phyloP scores from a whole-genome alignment of 2,797 vertebrate species.

The Remorina albescens region DNA sequence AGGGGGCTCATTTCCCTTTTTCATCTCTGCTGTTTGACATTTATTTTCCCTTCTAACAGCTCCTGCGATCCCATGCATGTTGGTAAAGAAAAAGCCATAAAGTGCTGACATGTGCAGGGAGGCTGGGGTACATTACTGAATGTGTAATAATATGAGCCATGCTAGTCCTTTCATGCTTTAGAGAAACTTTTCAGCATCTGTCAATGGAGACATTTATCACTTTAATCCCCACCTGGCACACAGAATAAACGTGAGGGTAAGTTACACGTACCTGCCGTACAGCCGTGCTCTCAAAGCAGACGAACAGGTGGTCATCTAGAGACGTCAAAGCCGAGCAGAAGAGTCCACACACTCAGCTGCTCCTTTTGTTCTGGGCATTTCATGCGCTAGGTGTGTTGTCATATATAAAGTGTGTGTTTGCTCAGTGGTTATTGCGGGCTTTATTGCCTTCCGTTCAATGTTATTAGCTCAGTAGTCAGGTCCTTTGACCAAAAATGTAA shows the following conservation, averaged over 20 bases:
- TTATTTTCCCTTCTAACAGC: constrained; percentile 41
- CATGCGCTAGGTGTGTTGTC: constrained; percentile 50
- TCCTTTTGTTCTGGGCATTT: constrained; percentile 68
- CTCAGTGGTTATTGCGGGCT: constrained; percentile 58
- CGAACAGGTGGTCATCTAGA: constrained; percentile 82
- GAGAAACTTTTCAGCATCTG: constrained; percentile 79
- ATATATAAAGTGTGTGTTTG: constrained; percentile 71
- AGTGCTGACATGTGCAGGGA: constrained; percentile 64
- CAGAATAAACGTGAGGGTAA: constrained; percentile 77
- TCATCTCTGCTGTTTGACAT: constrained; percentile 50
- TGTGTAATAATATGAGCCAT: constrained; percentile 53
- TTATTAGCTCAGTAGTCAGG: constrained; percentile 30
- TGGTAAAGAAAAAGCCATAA: constrained; percentile 53
- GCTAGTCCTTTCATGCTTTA: constrained; percentile 79
- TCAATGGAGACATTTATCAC: constrained; percentile 81
- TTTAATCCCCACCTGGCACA: constrained; percentile 82
- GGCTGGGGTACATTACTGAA: constrained; percentile 50
- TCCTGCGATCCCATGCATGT: constrained; percentile 33
- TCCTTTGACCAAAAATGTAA: no score
- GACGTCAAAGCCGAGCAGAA: constrained; percentile 61
- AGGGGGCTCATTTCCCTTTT: constrained; percentile 34
- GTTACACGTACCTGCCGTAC: constrained; percentile 72
- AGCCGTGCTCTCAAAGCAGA: constrained; percentile 73
- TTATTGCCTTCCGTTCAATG: constrained; percentile 37
- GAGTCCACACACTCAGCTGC: constrained; percentile 76